phyloP scores from a whole-genome alignment of 2,113 vertebrate species.

The Seriola dumerili region DNA sequence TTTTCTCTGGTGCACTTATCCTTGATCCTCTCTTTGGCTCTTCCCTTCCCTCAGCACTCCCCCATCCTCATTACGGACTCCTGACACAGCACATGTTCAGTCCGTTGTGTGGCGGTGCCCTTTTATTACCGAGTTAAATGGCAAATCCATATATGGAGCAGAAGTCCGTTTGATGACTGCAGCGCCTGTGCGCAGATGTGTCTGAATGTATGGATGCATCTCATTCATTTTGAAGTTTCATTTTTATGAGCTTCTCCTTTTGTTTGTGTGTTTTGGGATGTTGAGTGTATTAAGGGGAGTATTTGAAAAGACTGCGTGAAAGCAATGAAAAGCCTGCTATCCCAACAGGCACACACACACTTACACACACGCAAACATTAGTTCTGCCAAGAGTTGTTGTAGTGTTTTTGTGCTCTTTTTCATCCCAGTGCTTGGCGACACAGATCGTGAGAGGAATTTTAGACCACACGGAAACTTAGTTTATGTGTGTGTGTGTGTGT shows the following conservation, averaged over 20 bases:
- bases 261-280: conserved; percentile 18
- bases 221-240: neutral
- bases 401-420: conserved; percentile 63
- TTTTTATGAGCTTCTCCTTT: neutral
- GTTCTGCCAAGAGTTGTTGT: conserved; percentile 50
- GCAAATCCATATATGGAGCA: conserved; percentile 61
- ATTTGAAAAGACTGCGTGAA: conserved; percentile 50
- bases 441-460: conserved; percentile 71
- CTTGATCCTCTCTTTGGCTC: conserved; percentile 13
- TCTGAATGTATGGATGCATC: conserved; percentile 1
- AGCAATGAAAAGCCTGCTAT: conserved; percentile 53
- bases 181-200: conserved; percentile 15
- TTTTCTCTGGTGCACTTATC: conserved; percentile 37
- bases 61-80: conserved; percentile 58
- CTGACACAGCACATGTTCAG: conserved; percentile 73
- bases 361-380: conserved; percentile 40
- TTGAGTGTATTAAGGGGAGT: conserved; percentile 36
- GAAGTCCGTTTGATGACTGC: conserved; percentile 34
- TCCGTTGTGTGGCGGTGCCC: conserved; percentile 64
- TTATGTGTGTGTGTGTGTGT: conserved; percentile 33
- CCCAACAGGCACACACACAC: conserved; percentile 32
- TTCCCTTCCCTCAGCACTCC: conserved; percentile 22
- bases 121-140: conserved; percentile 68
- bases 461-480: conserved; percentile 44
- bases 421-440: conserved; percentile 64